phyloP scores from a whole-genome alignment of 2,113 vertebrate species.

The Alces alces region DNA sequence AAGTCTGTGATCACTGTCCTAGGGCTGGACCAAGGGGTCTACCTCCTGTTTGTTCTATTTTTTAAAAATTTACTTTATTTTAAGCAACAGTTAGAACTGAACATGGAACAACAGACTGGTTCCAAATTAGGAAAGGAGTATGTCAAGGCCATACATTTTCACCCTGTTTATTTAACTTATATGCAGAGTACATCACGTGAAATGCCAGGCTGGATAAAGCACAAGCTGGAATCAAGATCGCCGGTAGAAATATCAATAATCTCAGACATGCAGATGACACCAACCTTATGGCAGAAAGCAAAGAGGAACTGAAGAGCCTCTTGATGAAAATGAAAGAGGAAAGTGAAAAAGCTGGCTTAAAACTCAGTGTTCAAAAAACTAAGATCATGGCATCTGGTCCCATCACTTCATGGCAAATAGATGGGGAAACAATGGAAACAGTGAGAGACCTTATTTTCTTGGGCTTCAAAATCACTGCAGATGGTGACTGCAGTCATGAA shows the following conservation, averaged over 20 bases:
- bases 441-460: rapidly evolving
- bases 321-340: neutral
- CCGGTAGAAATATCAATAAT: neutral
- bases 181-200: neutral
- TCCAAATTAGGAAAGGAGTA: neutral
- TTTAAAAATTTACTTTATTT: neutral
- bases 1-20: neutral
- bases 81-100: neutral
- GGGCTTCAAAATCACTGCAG: neutral
- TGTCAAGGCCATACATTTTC: neutral
- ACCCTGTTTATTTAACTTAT: neutral
- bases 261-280: neutral
- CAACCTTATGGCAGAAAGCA: neutral
- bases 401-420: neutral
- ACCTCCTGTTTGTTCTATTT: neutral
- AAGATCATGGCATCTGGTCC: neutral
- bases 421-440: neutral
- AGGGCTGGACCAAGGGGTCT: neutral
- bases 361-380: rapidly evolving
- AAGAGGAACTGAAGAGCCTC: neutral
- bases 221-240: neutral
- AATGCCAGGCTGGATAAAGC: neutral
- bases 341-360: neutral
- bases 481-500: neutral
- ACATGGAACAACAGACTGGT: neutral